Evolutionary conservation across 1,140 invertebrate genomes (phyloP), one percentile per base, ranked within the genome.

Genomic region (Halyomorpha halys): DNA sequence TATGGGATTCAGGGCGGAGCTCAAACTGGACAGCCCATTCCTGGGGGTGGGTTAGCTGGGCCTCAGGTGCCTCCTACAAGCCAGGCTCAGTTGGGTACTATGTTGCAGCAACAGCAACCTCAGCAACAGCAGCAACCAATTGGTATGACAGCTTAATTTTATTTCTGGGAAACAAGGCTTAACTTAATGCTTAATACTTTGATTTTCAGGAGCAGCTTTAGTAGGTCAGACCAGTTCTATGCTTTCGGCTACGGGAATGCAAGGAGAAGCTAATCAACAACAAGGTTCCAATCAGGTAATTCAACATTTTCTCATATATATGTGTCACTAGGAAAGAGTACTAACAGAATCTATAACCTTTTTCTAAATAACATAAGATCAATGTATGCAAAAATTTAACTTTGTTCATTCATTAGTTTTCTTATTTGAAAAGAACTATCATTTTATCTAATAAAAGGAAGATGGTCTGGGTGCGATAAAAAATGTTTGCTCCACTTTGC

Each of bases 241-340:
- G 25, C 44, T 66, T 30, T 44, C 62, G 59, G 18, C 19, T 13
- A n/a, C 27, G 0, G 27, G 62, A 27, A 47, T 54, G 16, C n/a
- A 23, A 4, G 64, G 59, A 13, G 34, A 59, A 54, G 9, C 23
- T 56, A 59, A 62, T 53, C 64, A 65, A 25, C 63, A 64, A 59
- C 59, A 56, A 59, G 56, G 44, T 18, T 49, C 63, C 11, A 45
- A 56, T 18, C 63, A 59, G 63, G 63, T 65, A 60, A 44, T 34
- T 61, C 27, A 30, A 30, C 8, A 30, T 30, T 30, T 30, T 30
- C n/a, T n/a, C n/a, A n/a, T n/a, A n/a, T n/a, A n/a, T n/a, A 30
- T 30, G 1, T 30, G 15, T 60, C 14, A 25, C n/a, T n/a, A n/a
- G 27, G 1, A 30, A 30, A n/a, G 27, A 4, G 27, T 8, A 30